These are phyloP conservation scores for Epirrhoe alternata DNA, from an alignment of 2,888 invertebrate species.

Conservation along the genomic window DNA sequence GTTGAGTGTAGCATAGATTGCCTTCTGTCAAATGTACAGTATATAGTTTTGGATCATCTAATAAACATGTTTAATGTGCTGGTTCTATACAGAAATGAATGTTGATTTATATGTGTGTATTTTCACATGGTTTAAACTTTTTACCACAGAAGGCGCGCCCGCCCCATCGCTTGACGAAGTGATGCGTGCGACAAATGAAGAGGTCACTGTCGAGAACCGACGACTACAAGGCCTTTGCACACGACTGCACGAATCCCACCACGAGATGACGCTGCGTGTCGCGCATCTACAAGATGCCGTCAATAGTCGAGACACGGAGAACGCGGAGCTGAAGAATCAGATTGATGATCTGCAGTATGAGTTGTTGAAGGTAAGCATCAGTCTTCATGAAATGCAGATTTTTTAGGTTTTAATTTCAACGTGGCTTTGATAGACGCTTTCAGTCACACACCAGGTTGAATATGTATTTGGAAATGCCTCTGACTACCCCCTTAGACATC, in stretches of 20 bases:
- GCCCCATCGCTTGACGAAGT: conserved; percentile 92
- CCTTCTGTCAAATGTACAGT: too few species aligned
- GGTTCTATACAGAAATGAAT: too few species aligned
- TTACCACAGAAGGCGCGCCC: conserved; percentile 83
- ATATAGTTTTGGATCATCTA: too few species aligned
- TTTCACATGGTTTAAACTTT: neutral
- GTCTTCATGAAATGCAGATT: too few species aligned
- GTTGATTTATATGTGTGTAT: too few species aligned
- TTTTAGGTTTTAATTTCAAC: too few species aligned
- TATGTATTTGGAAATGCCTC: too few species aligned
- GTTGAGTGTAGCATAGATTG: too few species aligned
- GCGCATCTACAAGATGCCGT: conserved; percentile 95
- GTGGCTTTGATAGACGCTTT: too few species aligned
- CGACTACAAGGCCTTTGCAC: conserved; percentile 96
- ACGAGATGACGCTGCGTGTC: conserved; percentile 95
- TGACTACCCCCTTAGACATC: too few species aligned
- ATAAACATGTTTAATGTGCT: too few species aligned
- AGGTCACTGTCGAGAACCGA: conserved; percentile 95
- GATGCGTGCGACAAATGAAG: conserved; percentile 93
- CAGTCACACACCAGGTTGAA: too few species aligned
- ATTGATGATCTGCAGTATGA: conserved; percentile 98
- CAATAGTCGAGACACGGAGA: conserved; percentile 96
- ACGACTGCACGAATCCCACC: conserved; percentile 96
- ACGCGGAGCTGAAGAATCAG: conserved; percentile 97
- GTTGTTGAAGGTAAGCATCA: conserved; percentile 87